Evolutionary conservation across 2,888 invertebrate species (phyloP), one percentile per base, ranked within the genome.

Genomic region (Ferdinandea cuprea): DNA sequence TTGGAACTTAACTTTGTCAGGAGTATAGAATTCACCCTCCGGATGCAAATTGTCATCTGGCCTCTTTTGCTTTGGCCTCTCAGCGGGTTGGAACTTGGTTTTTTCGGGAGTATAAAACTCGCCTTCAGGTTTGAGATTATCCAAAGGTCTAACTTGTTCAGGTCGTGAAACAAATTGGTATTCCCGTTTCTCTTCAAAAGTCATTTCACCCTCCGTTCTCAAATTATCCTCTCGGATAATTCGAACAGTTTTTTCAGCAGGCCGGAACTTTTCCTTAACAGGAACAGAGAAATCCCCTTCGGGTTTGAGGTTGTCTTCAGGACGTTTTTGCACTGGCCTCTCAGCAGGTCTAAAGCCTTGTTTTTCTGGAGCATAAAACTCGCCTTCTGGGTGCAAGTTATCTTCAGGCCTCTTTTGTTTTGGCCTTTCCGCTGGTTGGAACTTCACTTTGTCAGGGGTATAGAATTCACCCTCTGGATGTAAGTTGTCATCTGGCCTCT

Each of bases 181-280:
- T 1, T 91, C 91, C 0, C 87, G 86, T 71, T 90, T 90, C 25
- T 91, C 90, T 0, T 92, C 93, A 3, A 87, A 86, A 59, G 92
- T 92, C 85, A 93, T 93, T 0, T 93, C 92, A 0, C 94, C 92
- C 85, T 94, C 93, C 0, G 93, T 93, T 50, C 89, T 90, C 0
- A 94, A 86, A 88, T 94, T 94, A 86, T 94, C 94, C 11, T 90
- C 35, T 1, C 35, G 35, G n/a, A 35, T 35, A 1, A 35, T 35
- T n/a, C 35, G 35, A 35, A 35, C 35, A 0, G 35, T n/a, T 35
- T 35, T 87, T 79, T 42, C 42, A 0, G 42, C 42, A 1, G 92
- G 92, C 15, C 89, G 89, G 40, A 86, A 88, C 91, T 4, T 90
- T 91, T 19, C 90, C 89, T 0, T 91, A 91, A 56, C 92, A 86